phyloP scores from a whole-genome alignment of 2,113 vertebrate species.

The Dipodomys ordii region DNA sequence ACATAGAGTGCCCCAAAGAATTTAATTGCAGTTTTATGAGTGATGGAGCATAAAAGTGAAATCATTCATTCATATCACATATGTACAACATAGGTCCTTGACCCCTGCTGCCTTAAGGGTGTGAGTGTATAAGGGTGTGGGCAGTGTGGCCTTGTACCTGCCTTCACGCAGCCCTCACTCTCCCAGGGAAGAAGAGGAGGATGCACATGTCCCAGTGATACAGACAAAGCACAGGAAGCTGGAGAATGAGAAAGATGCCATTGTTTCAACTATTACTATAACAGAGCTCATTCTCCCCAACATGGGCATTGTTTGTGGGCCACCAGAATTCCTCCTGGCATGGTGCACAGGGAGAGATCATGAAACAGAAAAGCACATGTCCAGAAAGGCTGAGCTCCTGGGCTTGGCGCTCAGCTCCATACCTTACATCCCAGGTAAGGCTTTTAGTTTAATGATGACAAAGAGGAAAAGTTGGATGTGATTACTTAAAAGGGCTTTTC shows the following conservation, averaged over 20 bases:
- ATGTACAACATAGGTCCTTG: background rate
- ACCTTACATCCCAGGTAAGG: background rate
- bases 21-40: constrained; percentile 68
- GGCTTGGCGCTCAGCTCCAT: background rate
- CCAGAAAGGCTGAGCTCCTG: background rate
- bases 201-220: background rate
- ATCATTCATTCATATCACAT: constrained; percentile 8
- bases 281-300: background rate
- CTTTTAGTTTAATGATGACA: background rate
- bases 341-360: background rate
- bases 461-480: background rate
- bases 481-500: background rate
- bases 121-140: too few relatives aligned
- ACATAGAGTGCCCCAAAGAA: constrained; percentile 61
- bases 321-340: background rate
- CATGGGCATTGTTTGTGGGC: background rate
- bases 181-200: background rate
- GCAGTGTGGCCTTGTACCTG: background rate
- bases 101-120: background rate
- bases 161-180: background rate
- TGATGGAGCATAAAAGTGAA: constrained; percentile 46
- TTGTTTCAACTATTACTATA: background rate
- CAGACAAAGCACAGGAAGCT: too few relatives aligned
- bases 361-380: background rate
- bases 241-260: background rate